Conservation (phyloP, 2,888 invertebrate genomes). For the Psylliodes chrysocephalus region DNA sequence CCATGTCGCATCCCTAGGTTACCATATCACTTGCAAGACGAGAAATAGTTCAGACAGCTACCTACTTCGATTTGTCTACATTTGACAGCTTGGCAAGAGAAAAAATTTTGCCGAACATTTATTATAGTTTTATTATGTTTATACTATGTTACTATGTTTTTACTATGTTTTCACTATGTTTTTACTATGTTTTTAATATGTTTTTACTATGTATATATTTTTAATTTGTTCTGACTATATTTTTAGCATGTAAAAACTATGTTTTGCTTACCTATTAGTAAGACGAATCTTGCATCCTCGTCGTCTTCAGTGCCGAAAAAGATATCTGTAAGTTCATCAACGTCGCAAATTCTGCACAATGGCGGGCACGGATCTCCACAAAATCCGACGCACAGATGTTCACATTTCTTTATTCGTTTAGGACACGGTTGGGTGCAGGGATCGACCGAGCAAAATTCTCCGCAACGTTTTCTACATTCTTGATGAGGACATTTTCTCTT, state of each 20-base stretch:
- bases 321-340: slow-evolving; percentile 55
- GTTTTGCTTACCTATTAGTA: slow-evolving; percentile 32
- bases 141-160: no score
- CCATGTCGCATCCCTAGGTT: no score
- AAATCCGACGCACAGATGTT: slow-evolving; percentile 74
- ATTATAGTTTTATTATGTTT: background rate
- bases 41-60: no score
- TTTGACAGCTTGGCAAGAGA: no score
- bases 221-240: no score
- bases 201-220: no score
- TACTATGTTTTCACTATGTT: no score
- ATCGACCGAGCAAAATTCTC: slow-evolving; percentile 63
- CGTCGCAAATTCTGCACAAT: slow-evolving; percentile 50
- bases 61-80: background rate
- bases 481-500: slow-evolving; percentile 65
- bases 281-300: slow-evolving; percentile 50
- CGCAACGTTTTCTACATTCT: slow-evolving; percentile 65
- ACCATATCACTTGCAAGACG: no score
- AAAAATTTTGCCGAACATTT: background rate
- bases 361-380: slow-evolving; percentile 72
- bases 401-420: slow-evolving; percentile 62
- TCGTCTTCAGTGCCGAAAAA: slow-evolving; percentile 53
- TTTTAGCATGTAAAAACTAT: background rate
- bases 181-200: no score
- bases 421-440: slow-evolving; percentile 65